Base-by-base conservation (phyloP, 2,888 invertebrate genomes). In the Eumacrocentrus americanus region DNA sequence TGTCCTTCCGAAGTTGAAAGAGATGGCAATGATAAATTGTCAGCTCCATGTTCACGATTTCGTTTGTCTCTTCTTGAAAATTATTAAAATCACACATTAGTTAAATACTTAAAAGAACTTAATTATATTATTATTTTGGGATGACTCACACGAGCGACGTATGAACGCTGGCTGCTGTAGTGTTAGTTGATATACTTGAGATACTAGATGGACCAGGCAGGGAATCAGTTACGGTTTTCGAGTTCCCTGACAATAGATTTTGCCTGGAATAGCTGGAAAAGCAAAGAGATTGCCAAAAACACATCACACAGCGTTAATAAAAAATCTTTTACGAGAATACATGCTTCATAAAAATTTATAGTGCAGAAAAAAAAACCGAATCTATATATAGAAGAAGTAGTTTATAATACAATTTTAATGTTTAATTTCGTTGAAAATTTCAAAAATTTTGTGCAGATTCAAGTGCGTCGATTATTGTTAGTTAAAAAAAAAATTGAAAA, bases 191-290 rank as follows among this genome's bases (percentile, higher is more conserved):
- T 6, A 69, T 66, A 37, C 64, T 59, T 11, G 76, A 62, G 66
- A 71, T 74, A 48, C 64, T 63, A 34, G 69, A 60, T 40, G 71
- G 53, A 47, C 67, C 69, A 25, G 67, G 63, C 23, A 65, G 46
- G 23, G 67, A 47, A 18, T 77, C 76, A 5, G 69, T 68, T 20
- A 68, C 54, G 25, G 89, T 89, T 81, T 92, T 92, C 75, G 86
- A 86, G 74, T 82, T 86, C 56, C 88, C 88, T 38, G 91, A 92
- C 46, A 94, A 85, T 60, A 94, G 86, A 81, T 94, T 94, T 83
- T 94, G 94, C 54, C 94, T 88, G 35, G 94, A 94, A 81, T 94
- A 94, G 79, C 93, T 94, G 84, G 58, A 86, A 83, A 81, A 72
- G 67, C 68, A 62, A 52, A 23, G 37, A 4, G 38, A 40, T 22